phyloP scores from a whole-genome alignment of 2,888 invertebrate genomes.

The Drosophila algonquin region DNA sequence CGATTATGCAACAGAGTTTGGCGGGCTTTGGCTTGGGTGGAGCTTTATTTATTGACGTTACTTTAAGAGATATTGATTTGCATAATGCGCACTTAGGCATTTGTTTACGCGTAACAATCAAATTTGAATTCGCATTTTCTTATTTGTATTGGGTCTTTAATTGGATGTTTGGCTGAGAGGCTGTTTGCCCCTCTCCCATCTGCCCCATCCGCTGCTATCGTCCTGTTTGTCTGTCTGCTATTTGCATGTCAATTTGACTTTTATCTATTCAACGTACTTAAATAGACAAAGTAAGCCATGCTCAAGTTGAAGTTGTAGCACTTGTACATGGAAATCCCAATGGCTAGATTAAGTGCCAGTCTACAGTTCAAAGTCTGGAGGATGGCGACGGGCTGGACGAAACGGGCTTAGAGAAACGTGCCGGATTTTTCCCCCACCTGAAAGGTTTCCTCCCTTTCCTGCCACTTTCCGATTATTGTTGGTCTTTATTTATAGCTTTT shows the following conservation, averaged over 20 bases:
- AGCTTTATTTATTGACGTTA: slow-evolving; percentile 73
- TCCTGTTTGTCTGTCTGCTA: slow-evolving; percentile 50
- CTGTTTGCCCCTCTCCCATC: slow-evolving; percentile 11
- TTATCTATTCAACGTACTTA: slow-evolving; percentile 66
- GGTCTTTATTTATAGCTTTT: slow-evolving; percentile 30
- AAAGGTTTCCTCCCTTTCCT: not conserved
- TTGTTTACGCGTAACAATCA: slow-evolving; percentile 80
- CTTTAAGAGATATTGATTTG: slow-evolving; percentile 79
- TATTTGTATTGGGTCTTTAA: slow-evolving; percentile 71
- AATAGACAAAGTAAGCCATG: slow-evolving; percentile 62
- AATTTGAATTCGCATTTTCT: slow-evolving; percentile 77
- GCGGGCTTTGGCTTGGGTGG: slow-evolving; percentile 16
- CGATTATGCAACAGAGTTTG: slow-evolving; percentile 3
- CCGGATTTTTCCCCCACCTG: not conserved
- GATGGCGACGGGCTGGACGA: not conserved
- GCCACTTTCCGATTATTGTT: slow-evolving; percentile 21
- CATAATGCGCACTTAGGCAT: slow-evolving; percentile 79
- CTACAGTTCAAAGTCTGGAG: not conserved
- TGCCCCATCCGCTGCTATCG: not conserved
- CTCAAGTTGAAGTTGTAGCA: slow-evolving; percentile 60
- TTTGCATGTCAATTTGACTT: slow-evolving; percentile 77
- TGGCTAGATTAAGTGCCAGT: slow-evolving; percentile 59
- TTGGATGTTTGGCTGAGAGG: slow-evolving; percentile 69
- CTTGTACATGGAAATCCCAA: slow-evolving; percentile 66
- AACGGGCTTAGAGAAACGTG: not conserved